Evolutionary conservation across 1,140 invertebrate species (phyloP).

Genomic region (Drosophila suzukii): DNA sequence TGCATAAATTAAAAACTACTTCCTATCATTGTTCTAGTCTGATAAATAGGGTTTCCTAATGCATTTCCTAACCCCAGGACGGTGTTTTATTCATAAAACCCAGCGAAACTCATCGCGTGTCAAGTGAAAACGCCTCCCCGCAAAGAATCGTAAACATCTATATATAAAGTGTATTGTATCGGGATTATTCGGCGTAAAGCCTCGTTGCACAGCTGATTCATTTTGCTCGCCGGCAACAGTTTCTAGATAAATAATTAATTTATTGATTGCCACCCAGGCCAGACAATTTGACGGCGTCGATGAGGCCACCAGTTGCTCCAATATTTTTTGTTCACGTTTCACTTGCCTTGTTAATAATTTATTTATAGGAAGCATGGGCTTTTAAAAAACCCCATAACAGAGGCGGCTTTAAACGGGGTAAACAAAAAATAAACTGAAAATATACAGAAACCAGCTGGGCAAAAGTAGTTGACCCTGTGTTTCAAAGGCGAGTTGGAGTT

Average conservation of each 20-base stretch:
- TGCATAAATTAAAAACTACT: slow-evolving; percentile 7
- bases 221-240: slow-evolving; percentile 35
- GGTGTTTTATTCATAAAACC: slow-evolving; percentile 4
- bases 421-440: slow-evolving; percentile 9
- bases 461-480: slow-evolving; percentile 62
- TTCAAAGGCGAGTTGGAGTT: slow-evolving; percentile 6
- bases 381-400: slow-evolving; percentile 36
- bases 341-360: slow-evolving; percentile 42
- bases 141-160: slow-evolving; percentile 33
- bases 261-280: slow-evolving; percentile 61
- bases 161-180: slow-evolving; percentile 15
- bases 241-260: slow-evolving; percentile 60
- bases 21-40: slow-evolving; percentile 26
- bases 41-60: slow-evolving; percentile 1
- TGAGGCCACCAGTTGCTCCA: slow-evolving; percentile 62
- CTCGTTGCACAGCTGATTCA: slow-evolving; percentile 66
- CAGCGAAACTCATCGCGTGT: slow-evolving; percentile 46
- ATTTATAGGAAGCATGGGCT: slow-evolving; percentile 42
- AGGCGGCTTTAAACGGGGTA: slow-evolving; percentile 10
- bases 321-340: slow-evolving; percentile 19
- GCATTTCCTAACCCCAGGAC: neutral
- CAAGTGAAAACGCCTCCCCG: slow-evolving; percentile 14
- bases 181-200: slow-evolving; percentile 20
- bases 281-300: slow-evolving; percentile 64
- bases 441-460: slow-evolving; percentile 41